These are phyloP conservation scores for Clarias platycephalus DNA, from an alignment of 2,797 vertebrate species.

Conservation along the genomic window DNA sequence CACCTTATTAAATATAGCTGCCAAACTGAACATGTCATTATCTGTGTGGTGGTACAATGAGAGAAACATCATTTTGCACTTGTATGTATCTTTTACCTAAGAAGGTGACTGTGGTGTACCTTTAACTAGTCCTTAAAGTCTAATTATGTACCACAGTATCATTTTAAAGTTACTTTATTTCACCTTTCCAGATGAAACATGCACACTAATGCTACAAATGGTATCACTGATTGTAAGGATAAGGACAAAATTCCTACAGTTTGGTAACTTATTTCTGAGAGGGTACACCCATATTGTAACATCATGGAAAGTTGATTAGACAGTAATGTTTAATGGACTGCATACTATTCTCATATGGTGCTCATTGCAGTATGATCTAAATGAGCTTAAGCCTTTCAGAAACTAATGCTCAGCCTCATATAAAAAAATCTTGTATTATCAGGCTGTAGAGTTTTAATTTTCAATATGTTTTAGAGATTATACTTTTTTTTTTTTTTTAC, in stretches of 20 bases:
- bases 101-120: not conserved
- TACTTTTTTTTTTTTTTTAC: not conserved
- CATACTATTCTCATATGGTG: not conserved
- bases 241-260: not conserved
- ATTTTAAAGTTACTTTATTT: not conserved
- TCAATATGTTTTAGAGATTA: not conserved
- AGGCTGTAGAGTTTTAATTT: not conserved
- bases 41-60: not conserved
- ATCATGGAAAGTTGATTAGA: not conserved
- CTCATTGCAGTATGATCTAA: not conserved
- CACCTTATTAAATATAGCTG: not conserved
- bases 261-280: not conserved
- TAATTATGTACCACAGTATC: not conserved
- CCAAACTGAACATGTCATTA: not conserved
- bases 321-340: not conserved
- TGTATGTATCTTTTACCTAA: not conserved
- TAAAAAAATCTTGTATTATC: not conserved
- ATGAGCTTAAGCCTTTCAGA: not conserved
- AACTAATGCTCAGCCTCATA: not conserved
- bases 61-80: not conserved
- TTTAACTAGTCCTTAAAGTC: conserved; percentile 5
- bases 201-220: not conserved
- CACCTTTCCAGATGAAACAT: not conserved
- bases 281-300: not conserved
- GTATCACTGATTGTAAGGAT: not conserved